Conservation (phyloP, 2,888 invertebrate genomes). For the Macrosiphum euphorbiae region DNA sequence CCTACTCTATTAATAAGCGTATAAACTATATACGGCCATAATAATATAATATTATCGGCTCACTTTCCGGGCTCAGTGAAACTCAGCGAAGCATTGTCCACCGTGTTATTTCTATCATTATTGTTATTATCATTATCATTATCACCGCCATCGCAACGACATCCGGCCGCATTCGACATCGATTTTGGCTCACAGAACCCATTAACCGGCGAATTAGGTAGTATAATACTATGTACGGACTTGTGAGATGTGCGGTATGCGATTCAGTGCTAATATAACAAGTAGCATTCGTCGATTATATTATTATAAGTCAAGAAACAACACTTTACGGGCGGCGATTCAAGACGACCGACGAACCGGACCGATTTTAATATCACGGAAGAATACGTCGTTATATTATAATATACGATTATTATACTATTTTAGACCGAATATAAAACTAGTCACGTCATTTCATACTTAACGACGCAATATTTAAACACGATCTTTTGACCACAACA, state of each 20-base stretch:
- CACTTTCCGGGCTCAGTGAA: neutral
- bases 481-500: neutral
- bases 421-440: neutral
- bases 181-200: constrained; percentile 41
- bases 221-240: neutral
- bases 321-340: neutral
- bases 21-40: neutral
- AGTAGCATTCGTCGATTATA: neutral
- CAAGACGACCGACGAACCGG: neutral
- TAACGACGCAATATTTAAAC: neutral
- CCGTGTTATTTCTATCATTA: constrained; percentile 31
- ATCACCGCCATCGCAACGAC: constrained; percentile 2
- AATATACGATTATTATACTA: neutral
- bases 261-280: neutral
- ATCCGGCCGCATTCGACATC: constrained; percentile 45
- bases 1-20: constrained; percentile 4
- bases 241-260: neutral
- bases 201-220: constrained; percentile 53
- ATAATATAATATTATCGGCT: constrained; percentile 22
- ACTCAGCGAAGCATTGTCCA: constrained; percentile 11
- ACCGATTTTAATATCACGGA: neutral
- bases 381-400: neutral
- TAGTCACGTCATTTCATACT: neutral
- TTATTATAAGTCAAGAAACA: constrained; percentile 7
- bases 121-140: neutral